These are phyloP conservation scores for Anoura caudifer DNA, from an alignment of 2,113 vertebrate genomes.

Conservation along the genomic window DNA sequence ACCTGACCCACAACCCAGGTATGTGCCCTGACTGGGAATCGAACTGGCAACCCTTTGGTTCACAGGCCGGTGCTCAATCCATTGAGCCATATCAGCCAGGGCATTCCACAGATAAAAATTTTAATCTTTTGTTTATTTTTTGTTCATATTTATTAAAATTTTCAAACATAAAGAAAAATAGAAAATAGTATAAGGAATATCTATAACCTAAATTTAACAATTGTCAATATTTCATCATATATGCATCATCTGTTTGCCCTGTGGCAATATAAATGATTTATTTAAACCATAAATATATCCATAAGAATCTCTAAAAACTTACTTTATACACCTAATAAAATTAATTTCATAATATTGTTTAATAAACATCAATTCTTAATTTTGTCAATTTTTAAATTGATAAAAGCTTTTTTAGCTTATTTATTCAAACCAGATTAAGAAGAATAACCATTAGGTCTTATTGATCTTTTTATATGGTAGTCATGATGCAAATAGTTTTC, in stretches of 20 bases:
- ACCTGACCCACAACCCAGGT: no score
- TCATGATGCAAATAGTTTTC: background rate
- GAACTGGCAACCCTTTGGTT: no score
- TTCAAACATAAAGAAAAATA: background rate
- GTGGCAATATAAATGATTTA: background rate
- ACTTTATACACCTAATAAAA: background rate
- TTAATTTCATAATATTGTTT: background rate
- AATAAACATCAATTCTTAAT: background rate
- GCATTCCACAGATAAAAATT: background rate
- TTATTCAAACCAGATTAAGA: background rate
- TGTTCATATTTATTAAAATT: background rate
- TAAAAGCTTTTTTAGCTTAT: conserved; percentile 8
- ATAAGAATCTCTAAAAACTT: background rate
- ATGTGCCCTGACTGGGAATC: no score
- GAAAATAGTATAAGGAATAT: background rate
- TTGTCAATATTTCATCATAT: conserved; percentile 26
- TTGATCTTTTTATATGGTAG: background rate
- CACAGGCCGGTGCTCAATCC: no score
- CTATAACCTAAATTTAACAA: background rate
- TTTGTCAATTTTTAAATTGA: background rate
- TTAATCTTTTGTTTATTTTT: background rate
- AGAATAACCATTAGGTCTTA: background rate
- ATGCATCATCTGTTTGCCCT: background rate
- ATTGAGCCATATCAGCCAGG: no score
- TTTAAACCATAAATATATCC: background rate